Base-by-base conservation (phyloP, 2,888 invertebrate species). In the Macrophya annulata region DNA sequence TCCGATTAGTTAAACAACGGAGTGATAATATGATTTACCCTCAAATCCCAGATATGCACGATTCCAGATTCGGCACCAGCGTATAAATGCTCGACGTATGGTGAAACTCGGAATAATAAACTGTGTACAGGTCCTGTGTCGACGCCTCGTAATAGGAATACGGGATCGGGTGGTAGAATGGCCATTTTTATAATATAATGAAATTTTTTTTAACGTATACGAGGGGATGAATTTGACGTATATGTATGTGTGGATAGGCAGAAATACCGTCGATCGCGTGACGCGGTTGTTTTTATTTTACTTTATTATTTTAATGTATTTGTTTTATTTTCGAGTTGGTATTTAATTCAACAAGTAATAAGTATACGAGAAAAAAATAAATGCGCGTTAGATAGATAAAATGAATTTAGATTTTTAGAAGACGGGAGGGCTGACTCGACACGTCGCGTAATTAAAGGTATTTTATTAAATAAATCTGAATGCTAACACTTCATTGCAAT, bases 41-140 rank as follows among this genome's bases (percentile, higher is more conserved):
- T 96, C 92, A 97, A 94, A 94, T 97, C 96, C 96, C 97, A 97
- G 91, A 97, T 95, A 93, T 96, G 96, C 89, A 97, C 95, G 90
- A 94, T 95, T 89, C 97, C 97, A 92, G 95, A 96, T 91, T 96
- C 95, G 51, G 96, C 96, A 86, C 97, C 97, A 90, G 96, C 96
- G 91, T 97, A 95, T 90, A 97, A 94, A 92, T 96, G 96, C 85
- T 93, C 92, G 72, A 90, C 84, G 37, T 91, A 89, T 9, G 92
- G 90, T 48, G 90, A 91, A 62, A 91, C 85, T 84, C 90, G 88
- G 91, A 97, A 97, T 89, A 96, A 95, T 89, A 97, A 91, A 88
- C 96, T 96, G 92, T 97, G 96, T 65, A 97, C 95, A 86, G 96
- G 95, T 85, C 95, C 96, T 95, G 97, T 96, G 89, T 96, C 96